phyloP scores from a whole-genome alignment of 2,888 invertebrate genomes.

The Erannis defoliaria region DNA sequence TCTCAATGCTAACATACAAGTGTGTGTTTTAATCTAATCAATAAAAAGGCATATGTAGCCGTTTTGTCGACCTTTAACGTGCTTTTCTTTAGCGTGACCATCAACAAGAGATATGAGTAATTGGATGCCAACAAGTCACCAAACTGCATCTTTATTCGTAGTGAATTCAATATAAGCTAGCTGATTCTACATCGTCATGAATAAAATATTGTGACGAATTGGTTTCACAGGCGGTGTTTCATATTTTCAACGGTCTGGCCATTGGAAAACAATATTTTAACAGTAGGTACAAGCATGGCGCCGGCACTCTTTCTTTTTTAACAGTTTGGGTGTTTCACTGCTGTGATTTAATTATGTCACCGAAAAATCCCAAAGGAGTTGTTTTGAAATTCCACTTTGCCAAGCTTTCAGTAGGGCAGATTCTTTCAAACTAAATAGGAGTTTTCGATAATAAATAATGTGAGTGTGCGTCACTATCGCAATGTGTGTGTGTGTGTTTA shows the following conservation, averaged over 20 bases:
- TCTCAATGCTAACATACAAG: too few relatives aligned
- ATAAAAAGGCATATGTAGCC: too few relatives aligned
- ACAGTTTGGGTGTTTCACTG: conserved; percentile 25
- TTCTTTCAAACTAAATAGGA: not conserved
- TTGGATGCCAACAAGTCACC: not conserved
- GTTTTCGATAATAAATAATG: not conserved
- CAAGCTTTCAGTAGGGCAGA: not conserved
- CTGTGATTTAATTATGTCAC: conserved; percentile 30
- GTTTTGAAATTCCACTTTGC: not conserved
- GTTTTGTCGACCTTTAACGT: too few relatives aligned
- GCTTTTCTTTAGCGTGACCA: too few relatives aligned
- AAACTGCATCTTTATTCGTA: not conserved
- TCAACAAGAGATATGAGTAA: too few relatives aligned
- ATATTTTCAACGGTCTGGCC: conserved; percentile 17
- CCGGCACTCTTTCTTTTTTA: conserved; percentile 13
- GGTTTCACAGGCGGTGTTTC: conserved; percentile 20
- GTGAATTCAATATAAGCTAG: not conserved
- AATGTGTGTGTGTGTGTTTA: too few relatives aligned
- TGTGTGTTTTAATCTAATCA: too few relatives aligned
- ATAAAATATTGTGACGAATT: conserved; percentile 15
- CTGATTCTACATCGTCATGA: not conserved
- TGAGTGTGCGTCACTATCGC: too few relatives aligned
- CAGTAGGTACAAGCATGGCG: conserved; percentile 24
- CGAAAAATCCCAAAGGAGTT: not conserved
- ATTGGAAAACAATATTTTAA: conserved; percentile 30